Conservation (phyloP, 2,888 invertebrate genomes). For the Apamea crenata region DNA sequence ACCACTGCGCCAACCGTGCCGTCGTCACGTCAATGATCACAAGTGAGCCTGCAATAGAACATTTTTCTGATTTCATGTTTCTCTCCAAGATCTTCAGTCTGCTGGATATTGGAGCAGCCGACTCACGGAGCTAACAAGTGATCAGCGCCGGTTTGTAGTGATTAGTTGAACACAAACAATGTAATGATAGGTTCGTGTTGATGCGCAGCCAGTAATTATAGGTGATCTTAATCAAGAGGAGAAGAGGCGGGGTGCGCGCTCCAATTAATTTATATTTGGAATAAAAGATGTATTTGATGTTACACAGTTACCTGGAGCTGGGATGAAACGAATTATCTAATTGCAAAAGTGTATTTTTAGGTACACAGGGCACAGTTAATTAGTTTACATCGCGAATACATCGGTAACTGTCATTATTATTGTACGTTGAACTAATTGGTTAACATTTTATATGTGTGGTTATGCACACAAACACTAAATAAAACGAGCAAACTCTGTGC, state of each 20-base stretch:
- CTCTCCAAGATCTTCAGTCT: background rate
- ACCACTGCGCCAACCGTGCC: too few species aligned
- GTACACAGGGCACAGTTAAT: too few species aligned
- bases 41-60: background rate
- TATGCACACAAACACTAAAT: too few species aligned
- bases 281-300: background rate
- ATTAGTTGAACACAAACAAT: conserved; percentile 6
- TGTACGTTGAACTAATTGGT: too few species aligned
- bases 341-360: too few species aligned
- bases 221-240: background rate
- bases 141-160: background rate
- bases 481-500: too few species aligned
- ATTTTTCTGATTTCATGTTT: background rate
- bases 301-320: background rate
- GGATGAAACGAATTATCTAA: background rate
- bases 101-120: background rate
- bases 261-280: conserved; percentile 18
- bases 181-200: background rate
- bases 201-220: background rate
- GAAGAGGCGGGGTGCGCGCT: background rate
- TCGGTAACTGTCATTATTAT: too few species aligned
- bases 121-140: background rate
- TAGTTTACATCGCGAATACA: too few species aligned
- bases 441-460: too few species aligned
- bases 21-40: too few species aligned